Base-by-base conservation (phyloP, 2,797 vertebrate genomes). In the Acanthurus tractus region DNA sequence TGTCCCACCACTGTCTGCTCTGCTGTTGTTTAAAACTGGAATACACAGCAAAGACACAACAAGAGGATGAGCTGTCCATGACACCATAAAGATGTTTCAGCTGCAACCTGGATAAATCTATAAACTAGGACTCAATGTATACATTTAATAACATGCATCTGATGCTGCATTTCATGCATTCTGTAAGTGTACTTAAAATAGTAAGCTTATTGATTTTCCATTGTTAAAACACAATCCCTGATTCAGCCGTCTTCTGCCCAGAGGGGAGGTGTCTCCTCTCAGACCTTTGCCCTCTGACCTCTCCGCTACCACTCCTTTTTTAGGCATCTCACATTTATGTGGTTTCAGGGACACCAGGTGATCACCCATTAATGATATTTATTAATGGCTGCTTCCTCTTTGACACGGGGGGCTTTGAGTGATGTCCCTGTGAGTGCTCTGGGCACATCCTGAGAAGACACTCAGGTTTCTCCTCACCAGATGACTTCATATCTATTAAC, bases 401-500 rank as follows among this genome's bases (percentile, higher is more conserved):
- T 87, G 88, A 92, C 90, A 91, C 82, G 15, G 44, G 66, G 68
- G 82, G 55, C 80, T 83, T 79, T 93, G 92, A 95, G 82, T 92
- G 92, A 95, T 94, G 93, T 89, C 84, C 61, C 85, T 63, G 78
- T 87, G 90, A 94, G 93, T 94, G 93, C 93, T 94, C 90, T 65
- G 89, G 90, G 89, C 91, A 86, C 88, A 90, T 93, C 89, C 91
- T 86, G 84, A 91, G 70, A 91, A 93, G 86, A 93, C 87, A 89
- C 86, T 89, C 85, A 66, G 89, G 87, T 93, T 95, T 89, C 84
- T 86, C 71, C 71, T 74, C 66, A 25, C 79, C 90, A 88, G 90
- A 96, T 95, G 94, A 95, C 94, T 95, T 95, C 93, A 96, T 95
- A 90, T 94, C 94, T 94, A 94, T 95, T 95, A 94, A 95, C 92